Percentiles rank a stretch among this genome's conserved stretches.
Evolutionary conservation across 1,140 invertebrate genomes (phyloP).

Genomic region (Drosophila virilis): DNA sequence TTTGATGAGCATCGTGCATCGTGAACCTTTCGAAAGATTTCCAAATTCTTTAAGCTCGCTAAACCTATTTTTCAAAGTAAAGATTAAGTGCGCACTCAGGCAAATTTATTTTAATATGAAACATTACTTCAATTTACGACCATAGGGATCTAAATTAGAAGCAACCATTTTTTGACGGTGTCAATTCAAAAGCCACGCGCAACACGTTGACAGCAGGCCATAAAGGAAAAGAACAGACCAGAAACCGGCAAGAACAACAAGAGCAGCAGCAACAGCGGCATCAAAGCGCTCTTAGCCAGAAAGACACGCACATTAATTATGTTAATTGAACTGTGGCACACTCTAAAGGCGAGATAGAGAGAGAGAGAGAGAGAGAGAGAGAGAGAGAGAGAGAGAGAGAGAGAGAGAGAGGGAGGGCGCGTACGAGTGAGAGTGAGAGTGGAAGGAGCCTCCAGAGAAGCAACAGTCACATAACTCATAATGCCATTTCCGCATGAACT

Average conservation of each 20-base stretch:
- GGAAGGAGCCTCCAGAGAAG: slow-evolving; percentile 1
- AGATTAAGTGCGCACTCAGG: too few relatives aligned
- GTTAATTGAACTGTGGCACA: slow-evolving; percentile 74
- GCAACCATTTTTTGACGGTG: background rate
- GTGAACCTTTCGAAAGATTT: too few relatives aligned
- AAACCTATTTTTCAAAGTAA: too few relatives aligned
- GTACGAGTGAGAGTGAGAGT: slow-evolving; percentile 22
- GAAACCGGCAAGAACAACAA: background rate
- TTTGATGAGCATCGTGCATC: too few relatives aligned
- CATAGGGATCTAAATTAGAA: background rate
- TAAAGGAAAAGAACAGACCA: slow-evolving; percentile 8
- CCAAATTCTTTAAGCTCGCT: too few relatives aligned
- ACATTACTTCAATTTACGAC: too few relatives aligned
- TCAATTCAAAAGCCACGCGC: slow-evolving; percentile 11
- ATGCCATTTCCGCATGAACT: slow-evolving; percentile 67
- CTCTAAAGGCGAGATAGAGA: slow-evolving; percentile 19
- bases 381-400: slow-evolving; percentile 7
- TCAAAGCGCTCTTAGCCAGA: slow-evolving; percentile 25
- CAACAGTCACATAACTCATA: slow-evolving; percentile 75
- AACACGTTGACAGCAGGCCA: slow-evolving; percentile 30
- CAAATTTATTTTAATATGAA: too few relatives aligned
- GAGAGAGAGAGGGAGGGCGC: background rate
- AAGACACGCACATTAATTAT: slow-evolving; percentile 71
- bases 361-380: background rate
- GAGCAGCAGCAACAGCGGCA: slow-evolving; percentile 4